These are phyloP conservation scores for Setophaga petechia DNA, from an alignment of 2,113 vertebrate genomes.

Conservation along the genomic window DNA sequence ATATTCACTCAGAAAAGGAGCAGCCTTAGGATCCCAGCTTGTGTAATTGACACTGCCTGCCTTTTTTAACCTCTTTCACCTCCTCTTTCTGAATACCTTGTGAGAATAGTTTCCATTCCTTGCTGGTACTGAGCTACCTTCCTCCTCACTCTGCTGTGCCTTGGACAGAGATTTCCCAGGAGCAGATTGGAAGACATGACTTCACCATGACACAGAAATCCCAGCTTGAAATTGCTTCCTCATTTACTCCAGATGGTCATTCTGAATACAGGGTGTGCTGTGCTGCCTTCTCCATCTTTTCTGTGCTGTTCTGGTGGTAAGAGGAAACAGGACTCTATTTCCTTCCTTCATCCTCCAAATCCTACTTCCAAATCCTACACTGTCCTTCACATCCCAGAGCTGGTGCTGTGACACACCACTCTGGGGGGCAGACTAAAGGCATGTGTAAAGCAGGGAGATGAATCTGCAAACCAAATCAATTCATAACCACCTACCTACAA, in stretches of 20 bases:
- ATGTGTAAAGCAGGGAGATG: neutral
- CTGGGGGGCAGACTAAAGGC: neutral
- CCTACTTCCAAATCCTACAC: neutral
- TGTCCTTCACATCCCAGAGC: neutral
- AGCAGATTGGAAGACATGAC: neutral
- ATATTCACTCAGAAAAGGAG: neutral
- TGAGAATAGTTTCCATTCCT: neutral
- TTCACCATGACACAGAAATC: neutral
- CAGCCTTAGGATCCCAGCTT: neutral
- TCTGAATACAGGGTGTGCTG: neutral
- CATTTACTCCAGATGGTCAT: neutral
- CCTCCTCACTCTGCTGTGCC: neutral
- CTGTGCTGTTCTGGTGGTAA: neutral
- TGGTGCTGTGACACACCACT: neutral
- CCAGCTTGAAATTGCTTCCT: neutral
- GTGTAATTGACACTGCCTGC: neutral
- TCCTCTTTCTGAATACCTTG: neutral
- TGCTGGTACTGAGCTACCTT: neutral
- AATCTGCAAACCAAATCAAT: neutral
- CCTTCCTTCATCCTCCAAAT: neutral
- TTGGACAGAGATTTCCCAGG: neutral
- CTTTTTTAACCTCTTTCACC: neutral
- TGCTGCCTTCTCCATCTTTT: neutral
- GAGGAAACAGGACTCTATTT: neutral
- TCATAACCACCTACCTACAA: neutral